Evolutionary conservation across 2,797 vertebrate genomes (phyloP).

Genomic region (Lepidocolaptes lacrymiger): DNA sequence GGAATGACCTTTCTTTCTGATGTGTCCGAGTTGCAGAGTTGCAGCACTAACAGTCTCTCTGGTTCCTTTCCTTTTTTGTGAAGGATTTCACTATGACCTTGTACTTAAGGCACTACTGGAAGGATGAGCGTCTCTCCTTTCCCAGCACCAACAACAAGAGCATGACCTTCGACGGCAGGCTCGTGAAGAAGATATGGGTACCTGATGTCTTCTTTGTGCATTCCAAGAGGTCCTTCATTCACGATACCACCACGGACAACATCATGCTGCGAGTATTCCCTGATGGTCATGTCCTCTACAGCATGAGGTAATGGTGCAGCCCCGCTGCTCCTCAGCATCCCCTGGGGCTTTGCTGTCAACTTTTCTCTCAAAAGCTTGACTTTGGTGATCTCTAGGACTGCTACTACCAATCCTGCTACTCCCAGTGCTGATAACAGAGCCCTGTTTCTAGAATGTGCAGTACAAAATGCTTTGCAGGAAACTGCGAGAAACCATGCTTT

Average conservation of each 20-base stretch:
- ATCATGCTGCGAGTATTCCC: constrained; percentile 96
- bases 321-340: not conserved
- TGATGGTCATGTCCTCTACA: constrained; percentile 94
- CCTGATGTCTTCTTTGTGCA: constrained; percentile 97
- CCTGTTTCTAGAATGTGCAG: not conserved
- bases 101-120: constrained; percentile 96
- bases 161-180: constrained; percentile 94
- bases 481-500: not conserved
- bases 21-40: not conserved
- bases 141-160: constrained; percentile 92
- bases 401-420: not conserved
- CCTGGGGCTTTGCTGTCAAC: not conserved
- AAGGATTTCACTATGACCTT: constrained; percentile 98
- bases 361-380: not conserved
- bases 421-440: not conserved
- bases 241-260: constrained; percentile 94
- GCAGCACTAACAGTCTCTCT: not conserved
- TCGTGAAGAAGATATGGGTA: constrained; percentile 99
- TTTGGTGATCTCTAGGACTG: not conserved
- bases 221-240: constrained; percentile 95
- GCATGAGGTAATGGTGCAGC: constrained; percentile 85
- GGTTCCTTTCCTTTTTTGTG: not conserved
- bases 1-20: not conserved
- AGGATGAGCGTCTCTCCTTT: constrained; percentile 92
- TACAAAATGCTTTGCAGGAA: not conserved